These are phyloP conservation scores for Automeris io DNA, from an alignment of 2,888 invertebrate genomes.

Conservation along the genomic window DNA sequence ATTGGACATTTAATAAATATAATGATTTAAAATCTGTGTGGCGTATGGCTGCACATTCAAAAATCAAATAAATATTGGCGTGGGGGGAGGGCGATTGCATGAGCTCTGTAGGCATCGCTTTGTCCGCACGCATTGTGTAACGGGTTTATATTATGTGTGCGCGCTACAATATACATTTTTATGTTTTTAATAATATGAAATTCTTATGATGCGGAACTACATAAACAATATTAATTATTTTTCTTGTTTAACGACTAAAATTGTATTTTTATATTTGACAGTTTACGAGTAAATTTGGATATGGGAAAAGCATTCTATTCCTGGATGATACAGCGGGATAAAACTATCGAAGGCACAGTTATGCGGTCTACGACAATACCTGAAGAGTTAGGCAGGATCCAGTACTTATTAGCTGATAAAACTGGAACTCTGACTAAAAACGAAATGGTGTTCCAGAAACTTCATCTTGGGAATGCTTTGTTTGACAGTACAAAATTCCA, in stretches of 20 bases:
- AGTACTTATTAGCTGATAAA: conserved; percentile 98
- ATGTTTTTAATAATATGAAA: too few relatives aligned
- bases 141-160: too few relatives aligned
- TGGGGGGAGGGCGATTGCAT: too few relatives aligned
- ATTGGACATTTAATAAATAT: too few relatives aligned
- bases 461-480: conserved; percentile 95
- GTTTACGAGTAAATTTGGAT: conserved; percentile 97
- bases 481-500: conserved; percentile 92
- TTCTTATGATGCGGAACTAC: too few relatives aligned
- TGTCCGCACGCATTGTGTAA: too few relatives aligned
- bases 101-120: too few relatives aligned
- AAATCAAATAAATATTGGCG: too few relatives aligned
- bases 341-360: conserved; percentile 94
- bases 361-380: conserved; percentile 99
- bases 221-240: background rate
- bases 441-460: conserved; percentile 98
- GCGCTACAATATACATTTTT: too few relatives aligned
- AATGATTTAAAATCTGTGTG: too few relatives aligned
- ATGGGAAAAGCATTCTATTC: conserved; percentile 99
- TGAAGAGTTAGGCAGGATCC: conserved; percentile 97
- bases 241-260: too few relatives aligned
- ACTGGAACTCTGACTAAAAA: conserved; percentile 99
- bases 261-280: conserved; percentile 42
- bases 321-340: conserved; percentile 96
- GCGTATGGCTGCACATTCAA: too few relatives aligned